Percentiles rank a stretch among this genome's conserved stretches.
Conservation (phyloP, 2,113 vertebrate genomes). For the Galeopterus variegatus region DNA sequence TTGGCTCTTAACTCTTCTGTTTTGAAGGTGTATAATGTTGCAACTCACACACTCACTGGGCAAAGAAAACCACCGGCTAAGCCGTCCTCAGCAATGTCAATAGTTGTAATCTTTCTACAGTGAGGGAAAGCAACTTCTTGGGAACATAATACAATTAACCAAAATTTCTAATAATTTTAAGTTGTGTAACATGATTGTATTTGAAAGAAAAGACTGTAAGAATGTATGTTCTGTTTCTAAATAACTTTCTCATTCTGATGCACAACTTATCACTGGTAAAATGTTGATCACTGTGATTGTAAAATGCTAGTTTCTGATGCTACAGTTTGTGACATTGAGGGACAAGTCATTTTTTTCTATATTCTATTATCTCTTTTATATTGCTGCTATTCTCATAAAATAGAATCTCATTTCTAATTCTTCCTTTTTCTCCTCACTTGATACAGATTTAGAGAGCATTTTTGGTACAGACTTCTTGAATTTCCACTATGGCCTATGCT, state of each 20-base stretch:
- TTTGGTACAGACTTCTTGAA: neutral
- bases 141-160: neutral
- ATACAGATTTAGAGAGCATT: neutral
- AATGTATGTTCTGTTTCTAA: neutral
- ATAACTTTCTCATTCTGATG: neutral
- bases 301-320: neutral
- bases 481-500: neutral
- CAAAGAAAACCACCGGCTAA: neutral
- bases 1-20: neutral
- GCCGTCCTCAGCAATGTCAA: neutral
- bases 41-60: accelerated
- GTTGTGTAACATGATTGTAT: too few relatives aligned
- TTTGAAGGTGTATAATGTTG: neutral
- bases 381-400: neutral
- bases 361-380: neutral
- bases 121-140: neutral
- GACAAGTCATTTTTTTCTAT: neutral
- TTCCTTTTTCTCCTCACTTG: neutral
- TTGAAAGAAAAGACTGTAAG: neutral
- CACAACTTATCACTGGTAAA: neutral
- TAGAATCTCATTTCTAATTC: neutral
- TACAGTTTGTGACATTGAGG: neutral
- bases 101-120: neutral
- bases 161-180: neutral
- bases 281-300: neutral